Percentiles rank a stretch among this genome's conserved stretches.
phyloP scores from a whole-genome alignment of 2,888 invertebrate genomes.

The Scrobipalpa atriplicella region DNA sequence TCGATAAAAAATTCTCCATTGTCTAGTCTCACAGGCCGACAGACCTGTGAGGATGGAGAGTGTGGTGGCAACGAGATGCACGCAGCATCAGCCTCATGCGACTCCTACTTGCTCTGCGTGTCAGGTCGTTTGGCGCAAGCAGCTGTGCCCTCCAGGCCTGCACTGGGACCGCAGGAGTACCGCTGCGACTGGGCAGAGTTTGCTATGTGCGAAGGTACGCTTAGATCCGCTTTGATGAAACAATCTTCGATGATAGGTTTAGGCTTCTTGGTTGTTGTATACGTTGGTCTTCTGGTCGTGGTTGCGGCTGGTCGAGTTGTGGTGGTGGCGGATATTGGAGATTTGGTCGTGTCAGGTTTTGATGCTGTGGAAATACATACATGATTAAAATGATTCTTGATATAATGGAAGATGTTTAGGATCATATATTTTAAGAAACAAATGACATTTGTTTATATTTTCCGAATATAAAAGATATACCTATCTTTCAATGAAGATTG shows the following conservation, averaged over 20 bases:
- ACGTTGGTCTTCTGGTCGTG: slow-evolving; percentile 42
- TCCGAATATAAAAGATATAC: too few species aligned
- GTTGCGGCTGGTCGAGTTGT: slow-evolving; percentile 36
- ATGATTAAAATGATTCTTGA: too few species aligned
- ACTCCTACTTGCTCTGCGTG: slow-evolving; percentile 89
- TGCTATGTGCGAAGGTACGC: slow-evolving; percentile 85
- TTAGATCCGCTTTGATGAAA: background rate
- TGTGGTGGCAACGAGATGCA: slow-evolving; percentile 58
- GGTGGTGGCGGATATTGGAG: slow-evolving; percentile 48
- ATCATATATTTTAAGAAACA: background rate
- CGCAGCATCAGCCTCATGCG: slow-evolving; percentile 86
- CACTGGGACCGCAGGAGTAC: slow-evolving; percentile 89
- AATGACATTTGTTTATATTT: too few species aligned
- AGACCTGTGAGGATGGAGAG: slow-evolving; percentile 49
- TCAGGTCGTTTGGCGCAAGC: slow-evolving; percentile 86
- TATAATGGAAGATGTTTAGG: too few species aligned
- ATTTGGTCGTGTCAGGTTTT: slow-evolving; percentile 57
- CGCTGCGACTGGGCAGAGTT: slow-evolving; percentile 92
- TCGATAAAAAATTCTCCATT: background rate
- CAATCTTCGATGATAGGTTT: slow-evolving; percentile 42
- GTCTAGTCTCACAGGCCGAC: slow-evolving; percentile 44
- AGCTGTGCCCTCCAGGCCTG: slow-evolving; percentile 89
- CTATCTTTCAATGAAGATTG: background rate
- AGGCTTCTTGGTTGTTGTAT: slow-evolving; percentile 52
- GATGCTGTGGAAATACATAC: slow-evolving; percentile 41